Evolutionary conservation across 2,113 vertebrate genomes (phyloP), one percentile per base, ranked within the genome.

Genomic region (Oryzias melastigma): DNA sequence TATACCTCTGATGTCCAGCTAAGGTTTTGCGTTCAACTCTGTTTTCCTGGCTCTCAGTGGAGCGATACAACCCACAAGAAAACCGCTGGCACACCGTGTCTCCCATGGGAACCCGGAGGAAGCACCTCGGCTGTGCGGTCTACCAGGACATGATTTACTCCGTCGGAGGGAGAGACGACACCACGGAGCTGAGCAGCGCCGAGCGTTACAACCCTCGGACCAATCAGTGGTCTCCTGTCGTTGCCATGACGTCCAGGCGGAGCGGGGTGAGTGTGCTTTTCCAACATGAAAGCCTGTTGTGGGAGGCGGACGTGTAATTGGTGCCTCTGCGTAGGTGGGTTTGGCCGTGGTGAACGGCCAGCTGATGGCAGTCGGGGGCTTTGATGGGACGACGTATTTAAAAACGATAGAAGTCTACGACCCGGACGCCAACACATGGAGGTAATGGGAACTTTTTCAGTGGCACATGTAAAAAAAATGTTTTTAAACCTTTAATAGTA

Each of bases 131-230:
- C 87, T 99, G 97, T 52, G 97, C 97, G 0, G 97, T 99, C 29
- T 99, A 99, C 80, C 97, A 99, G 85, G 97, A 99, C 88, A 98
- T 98, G 96, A 98, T 99, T 75, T 99, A 99, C 42, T 98, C 97
- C 0, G 97, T 99, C 7, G 97, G 97, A 27, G 97, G 97, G 19
- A 88, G 97, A 77, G 97, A 99, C 14, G 97, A 99, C 71, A 98
- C 97, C 0, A 99, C 97, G 0, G 97, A 99, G 88, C 93, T 99
- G 45, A 98, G 97, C 79, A 98, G 96, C 0, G 97, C 97, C 0
- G 97, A 99, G 87, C 88, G 97, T 71, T 99, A 98, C 90, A 99
- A 98, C 85, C 97, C 97, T 47, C 90, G 97, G 62, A 97, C 96
- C 18, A 99, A 98, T 87, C 97, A 98, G 88, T 99, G 97, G 97